phyloP scores from a whole-genome alignment of 2,113 vertebrate species.

The Oncorhynchus gorbuscha region DNA sequence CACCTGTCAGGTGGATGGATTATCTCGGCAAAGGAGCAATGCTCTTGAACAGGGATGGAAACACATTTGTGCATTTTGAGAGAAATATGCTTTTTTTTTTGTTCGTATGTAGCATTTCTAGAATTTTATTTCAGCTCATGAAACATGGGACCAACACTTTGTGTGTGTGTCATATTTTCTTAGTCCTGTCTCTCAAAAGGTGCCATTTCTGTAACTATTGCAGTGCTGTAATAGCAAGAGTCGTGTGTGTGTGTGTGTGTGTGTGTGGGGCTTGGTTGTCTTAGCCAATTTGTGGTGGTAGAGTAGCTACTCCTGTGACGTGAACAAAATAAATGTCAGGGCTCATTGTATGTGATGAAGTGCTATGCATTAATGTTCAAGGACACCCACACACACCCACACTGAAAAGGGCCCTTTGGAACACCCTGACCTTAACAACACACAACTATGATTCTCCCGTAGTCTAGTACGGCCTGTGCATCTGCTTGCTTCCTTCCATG shows the following conservation, averaged over 20 bases:
- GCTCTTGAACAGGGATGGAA: too few species aligned
- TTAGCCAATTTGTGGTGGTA: background rate
- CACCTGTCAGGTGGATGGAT: too few species aligned
- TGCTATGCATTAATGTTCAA: background rate
- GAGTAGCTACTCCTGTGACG: background rate
- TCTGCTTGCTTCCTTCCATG: conserved; percentile 51
- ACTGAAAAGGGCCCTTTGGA: too few species aligned
- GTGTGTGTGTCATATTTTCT: background rate
- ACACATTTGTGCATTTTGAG: too few species aligned
- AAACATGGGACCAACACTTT: background rate
- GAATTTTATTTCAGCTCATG: too few species aligned
- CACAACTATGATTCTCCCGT: too few species aligned
- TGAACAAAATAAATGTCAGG: background rate
- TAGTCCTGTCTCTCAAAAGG: background rate
- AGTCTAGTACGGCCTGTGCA: background rate
- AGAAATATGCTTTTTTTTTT: too few species aligned
- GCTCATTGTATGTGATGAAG: background rate
- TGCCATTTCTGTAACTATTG: background rate
- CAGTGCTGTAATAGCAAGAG: background rate
- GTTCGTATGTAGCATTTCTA: too few species aligned
- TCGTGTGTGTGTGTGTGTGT: background rate
- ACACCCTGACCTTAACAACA: too few species aligned
- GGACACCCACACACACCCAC: too few species aligned
- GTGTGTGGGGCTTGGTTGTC: background rate
- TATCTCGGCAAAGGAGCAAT: too few species aligned